Percentiles rank a stretch among this genome's conserved stretches.
Conservation (phyloP, 2,797 vertebrate genomes). For the Aplochiton taeniatus region DNA sequence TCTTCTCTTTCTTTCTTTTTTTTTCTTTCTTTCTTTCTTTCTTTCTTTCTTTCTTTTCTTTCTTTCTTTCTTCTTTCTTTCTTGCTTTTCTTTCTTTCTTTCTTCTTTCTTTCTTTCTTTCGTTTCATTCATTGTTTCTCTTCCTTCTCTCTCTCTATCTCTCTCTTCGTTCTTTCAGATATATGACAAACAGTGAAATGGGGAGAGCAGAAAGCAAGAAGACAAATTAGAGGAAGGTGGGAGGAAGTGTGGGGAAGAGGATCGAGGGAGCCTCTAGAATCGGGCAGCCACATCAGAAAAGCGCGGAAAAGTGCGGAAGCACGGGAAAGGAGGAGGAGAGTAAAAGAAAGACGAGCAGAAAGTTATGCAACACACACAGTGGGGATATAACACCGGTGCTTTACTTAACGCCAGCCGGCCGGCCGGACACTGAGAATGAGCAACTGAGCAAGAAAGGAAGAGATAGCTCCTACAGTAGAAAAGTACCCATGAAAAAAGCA, state of each 20-base stretch:
- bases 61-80: constrained; percentile 6
- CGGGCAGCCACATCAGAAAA: background rate
- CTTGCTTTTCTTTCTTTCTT: background rate
- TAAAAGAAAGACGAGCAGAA: background rate
- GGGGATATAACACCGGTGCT: no score
- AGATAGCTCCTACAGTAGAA: no score
- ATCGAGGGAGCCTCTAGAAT: constrained; percentile 1
- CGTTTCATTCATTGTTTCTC: no score
- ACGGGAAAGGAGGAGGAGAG: background rate
- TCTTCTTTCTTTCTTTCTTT: constrained; percentile 4
- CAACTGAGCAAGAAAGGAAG: no score
- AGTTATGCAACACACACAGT: background rate
- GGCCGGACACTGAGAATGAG: no score
- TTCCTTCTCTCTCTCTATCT: constrained; percentile 13
- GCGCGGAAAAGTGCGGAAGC: no score
- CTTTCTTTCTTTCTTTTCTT: background rate
- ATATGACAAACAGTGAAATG: constrained; percentile 31
- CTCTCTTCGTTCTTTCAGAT: background rate
- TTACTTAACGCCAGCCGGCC: no score
- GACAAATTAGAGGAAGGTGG: constrained; percentile 7
- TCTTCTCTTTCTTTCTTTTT: background rate
- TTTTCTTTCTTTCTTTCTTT: no score
- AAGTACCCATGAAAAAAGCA: no score
- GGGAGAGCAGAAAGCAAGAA: constrained; percentile 11
- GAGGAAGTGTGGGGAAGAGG: constrained; percentile 18